Evolutionary conservation across 2,888 invertebrate genomes (phyloP), one percentile per base, ranked within the genome.

Genomic region (Sabatieria punctata): DNA sequence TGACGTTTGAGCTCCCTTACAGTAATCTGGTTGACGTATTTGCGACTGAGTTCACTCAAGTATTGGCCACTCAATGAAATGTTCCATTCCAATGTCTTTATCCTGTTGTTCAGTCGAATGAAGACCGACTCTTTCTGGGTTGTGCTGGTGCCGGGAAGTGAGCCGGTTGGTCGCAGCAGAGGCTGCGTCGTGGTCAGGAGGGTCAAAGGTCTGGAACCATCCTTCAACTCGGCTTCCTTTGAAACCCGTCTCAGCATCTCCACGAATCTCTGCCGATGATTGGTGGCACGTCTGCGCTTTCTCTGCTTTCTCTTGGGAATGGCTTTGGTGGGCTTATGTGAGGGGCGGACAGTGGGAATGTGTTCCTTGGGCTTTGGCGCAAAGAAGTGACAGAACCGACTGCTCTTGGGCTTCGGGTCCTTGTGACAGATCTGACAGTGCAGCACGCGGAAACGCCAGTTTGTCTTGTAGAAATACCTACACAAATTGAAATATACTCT

Each of bases 51-150:
- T 66, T 95, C 93, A 67, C 93, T 93, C 55, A 97, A 72, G 67
- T 95, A 97, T 67, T 91, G 88, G 50, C 85, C 83, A 54, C 89
- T 91, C 36, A 97, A 74, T 15, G 91, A 89, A 79, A 97, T 85
- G 70, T 97, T 97, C 56, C 85, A 76, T 70, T 97, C 97, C 56
- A 97, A 74, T 43, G 83, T 52, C 8, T 59, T 52, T 48, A 97
- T 86, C 62, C 91, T 78, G 68, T 95, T 97, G 49, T 85, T 86
- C 49, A 97, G 75, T 55, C 93, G 75, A 63, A 95, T 77, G 66
- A 97, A 88, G n/a, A 93, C 85, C 8, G 88, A 86, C 68, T 93
- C 91, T 59, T 88, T 86, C 61, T 83, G 83, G 49, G 57, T 68
- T 1, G 65, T 57, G 21, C 64, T 50, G 19, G 46, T 27, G 21